Evolutionary conservation across 2,888 invertebrate species (phyloP).

Genomic region (Agrochola macilenta): DNA sequence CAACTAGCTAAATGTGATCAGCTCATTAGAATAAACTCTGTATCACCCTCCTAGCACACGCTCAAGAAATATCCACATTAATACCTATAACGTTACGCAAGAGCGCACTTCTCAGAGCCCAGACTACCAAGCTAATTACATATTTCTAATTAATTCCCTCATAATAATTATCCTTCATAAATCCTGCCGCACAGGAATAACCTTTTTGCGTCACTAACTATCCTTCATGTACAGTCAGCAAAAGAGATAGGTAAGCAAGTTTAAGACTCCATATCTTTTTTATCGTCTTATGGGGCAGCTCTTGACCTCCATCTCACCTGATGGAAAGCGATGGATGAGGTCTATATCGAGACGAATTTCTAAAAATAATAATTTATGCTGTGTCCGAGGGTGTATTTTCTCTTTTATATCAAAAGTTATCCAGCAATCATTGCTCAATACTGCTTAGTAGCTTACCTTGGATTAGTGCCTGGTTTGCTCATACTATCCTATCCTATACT

Average conservation of each 20-base stretch:
- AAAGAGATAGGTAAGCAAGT: constrained; percentile 1
- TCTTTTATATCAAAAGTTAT: neutral
- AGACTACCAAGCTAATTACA: constrained; percentile 41
- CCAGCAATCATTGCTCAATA: neutral
- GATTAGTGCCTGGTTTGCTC: neutral
- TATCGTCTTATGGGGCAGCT: too few species aligned
- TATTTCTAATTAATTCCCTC: constrained; percentile 53
- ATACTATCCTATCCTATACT: too few species aligned
- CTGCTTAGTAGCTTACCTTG: too few species aligned
- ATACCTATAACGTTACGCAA: constrained; percentile 26
- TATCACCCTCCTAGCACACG: neutral
- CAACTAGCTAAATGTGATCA: neutral
- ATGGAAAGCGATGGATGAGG: too few species aligned
- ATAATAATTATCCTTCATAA: constrained; percentile 62
- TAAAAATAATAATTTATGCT: too few species aligned
- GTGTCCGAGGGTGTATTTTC: neutral
- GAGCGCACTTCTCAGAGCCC: constrained; percentile 27
- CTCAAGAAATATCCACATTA: neutral
- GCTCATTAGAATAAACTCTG: neutral
- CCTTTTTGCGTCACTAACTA: constrained; percentile 50
- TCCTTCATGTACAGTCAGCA: constrained; percentile 27
- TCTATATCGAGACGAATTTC: too few species aligned
- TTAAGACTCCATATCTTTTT: neutral
- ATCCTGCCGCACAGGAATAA: constrained; percentile 46
- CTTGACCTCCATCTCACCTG: too few species aligned